Evolutionary conservation across 2,888 invertebrate genomes (phyloP).

Genomic region (Baccha elongata): DNA sequence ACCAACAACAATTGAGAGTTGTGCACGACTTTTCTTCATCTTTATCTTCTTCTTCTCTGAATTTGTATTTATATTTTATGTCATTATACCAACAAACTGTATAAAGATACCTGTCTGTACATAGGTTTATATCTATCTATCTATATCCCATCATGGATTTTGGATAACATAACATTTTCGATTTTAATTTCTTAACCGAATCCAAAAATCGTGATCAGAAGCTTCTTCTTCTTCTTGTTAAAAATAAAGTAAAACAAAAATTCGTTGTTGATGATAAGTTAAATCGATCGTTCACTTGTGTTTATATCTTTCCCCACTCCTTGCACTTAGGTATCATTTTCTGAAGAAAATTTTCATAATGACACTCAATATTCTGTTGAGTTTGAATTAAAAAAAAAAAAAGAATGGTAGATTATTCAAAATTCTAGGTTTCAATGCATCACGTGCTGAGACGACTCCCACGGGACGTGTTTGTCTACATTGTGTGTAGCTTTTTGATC

Average conservation of each 20-base stretch:
- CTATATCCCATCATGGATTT: too few species aligned
- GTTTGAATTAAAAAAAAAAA: background rate
- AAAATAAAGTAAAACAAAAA: too few species aligned
- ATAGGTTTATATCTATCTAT: background rate
- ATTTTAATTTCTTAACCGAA: slow-evolving; percentile 64
- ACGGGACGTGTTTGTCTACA: slow-evolving; percentile 35
- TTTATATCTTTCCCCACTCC: background rate
- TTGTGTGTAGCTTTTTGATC: slow-evolving; percentile 24
- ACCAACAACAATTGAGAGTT: slow-evolving; percentile 34
- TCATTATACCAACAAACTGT: background rate
- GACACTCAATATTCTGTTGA: slow-evolving; percentile 16
- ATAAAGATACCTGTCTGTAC: too few species aligned
- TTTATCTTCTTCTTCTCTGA: slow-evolving; percentile 17
- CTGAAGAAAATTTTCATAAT: slow-evolving; percentile 23
- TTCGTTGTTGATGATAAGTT: background rate
- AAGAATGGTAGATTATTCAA: too few species aligned
- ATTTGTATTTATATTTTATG: background rate
- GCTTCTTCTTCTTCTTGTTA: slow-evolving; percentile 45
- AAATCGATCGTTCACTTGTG: slow-evolving; percentile 23
- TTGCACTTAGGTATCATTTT: slow-evolving; percentile 13
- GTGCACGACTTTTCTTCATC: slow-evolving; percentile 49
- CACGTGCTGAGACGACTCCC: slow-evolving; percentile 43
- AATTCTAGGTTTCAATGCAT: slow-evolving; percentile 42
- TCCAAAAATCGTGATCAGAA: slow-evolving; percentile 55
- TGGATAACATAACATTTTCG: slow-evolving; percentile 33